These are phyloP conservation scores for Hemicrepidius hirtus DNA, from an alignment of 2,888 invertebrate genomes.

Conservation along the genomic window DNA sequence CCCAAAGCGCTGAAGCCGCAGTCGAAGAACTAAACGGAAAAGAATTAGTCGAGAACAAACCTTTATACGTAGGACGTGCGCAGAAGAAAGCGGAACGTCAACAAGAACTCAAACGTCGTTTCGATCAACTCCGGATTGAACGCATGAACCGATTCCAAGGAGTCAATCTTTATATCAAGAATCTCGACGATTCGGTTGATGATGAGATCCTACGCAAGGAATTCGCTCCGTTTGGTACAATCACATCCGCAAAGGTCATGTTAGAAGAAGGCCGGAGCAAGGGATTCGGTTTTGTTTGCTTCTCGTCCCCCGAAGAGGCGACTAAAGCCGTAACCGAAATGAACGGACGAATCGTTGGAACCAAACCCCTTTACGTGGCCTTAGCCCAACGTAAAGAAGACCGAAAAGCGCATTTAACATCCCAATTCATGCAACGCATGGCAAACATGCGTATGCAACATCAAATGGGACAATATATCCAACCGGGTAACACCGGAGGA, in stretches of 20 bases:
- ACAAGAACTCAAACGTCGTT: slow-evolving; percentile 96
- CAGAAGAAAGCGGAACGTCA: slow-evolving; percentile 99
- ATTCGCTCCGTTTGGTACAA: slow-evolving; percentile 97
- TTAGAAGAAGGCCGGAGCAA: slow-evolving; percentile 94
- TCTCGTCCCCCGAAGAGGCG: slow-evolving; percentile 97
- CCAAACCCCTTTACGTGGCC: slow-evolving; percentile 99
- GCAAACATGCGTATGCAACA: slow-evolving; percentile 95
- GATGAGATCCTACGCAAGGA: slow-evolving; percentile 97
- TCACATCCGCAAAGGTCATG: slow-evolving; percentile 99
- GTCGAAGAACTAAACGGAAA: slow-evolving; percentile 89
- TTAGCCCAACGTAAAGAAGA: slow-evolving; percentile 99
- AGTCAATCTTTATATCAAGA: slow-evolving; percentile 99
- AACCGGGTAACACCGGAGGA: slow-evolving; percentile 85
- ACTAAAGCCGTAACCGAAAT: slow-evolving; percentile 99
- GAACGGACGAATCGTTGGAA: slow-evolving; percentile 97
- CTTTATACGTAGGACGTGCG: slow-evolving; percentile 96
- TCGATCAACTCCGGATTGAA: slow-evolving; percentile 96
- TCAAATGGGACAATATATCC: slow-evolving; percentile 92
- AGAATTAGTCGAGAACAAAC: slow-evolving; percentile 89
- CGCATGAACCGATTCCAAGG: slow-evolving; percentile 92
- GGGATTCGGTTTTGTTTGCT: slow-evolving; percentile 99
- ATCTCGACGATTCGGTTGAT: slow-evolving; percentile 97
- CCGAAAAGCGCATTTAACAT: slow-evolving; percentile 97
- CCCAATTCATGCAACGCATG: slow-evolving; percentile 99
- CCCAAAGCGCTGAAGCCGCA: slow-evolving; percentile 95